Evolutionary conservation across 92 coral and sea anemone genomes (phyloP).

Genomic region (Zoanthus gigantus): DNA sequence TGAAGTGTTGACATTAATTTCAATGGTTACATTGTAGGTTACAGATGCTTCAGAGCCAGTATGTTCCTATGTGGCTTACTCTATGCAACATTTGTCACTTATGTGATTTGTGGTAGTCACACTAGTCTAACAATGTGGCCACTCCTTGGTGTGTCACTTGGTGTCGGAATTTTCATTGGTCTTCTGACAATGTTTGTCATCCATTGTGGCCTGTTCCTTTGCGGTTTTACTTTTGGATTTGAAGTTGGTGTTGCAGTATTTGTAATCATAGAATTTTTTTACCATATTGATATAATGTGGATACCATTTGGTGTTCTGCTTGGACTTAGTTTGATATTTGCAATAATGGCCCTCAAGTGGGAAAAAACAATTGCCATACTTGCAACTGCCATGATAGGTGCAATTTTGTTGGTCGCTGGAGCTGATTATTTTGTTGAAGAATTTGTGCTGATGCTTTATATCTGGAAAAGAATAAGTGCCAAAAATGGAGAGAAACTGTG

Average conservation of each 20-base stretch:
- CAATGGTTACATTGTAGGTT: slow-evolving; percentile 63
- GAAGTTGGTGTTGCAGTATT: slow-evolving; percentile 80
- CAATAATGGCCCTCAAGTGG: slow-evolving; percentile 78
- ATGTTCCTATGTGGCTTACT: slow-evolving; percentile 86
- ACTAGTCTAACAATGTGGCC: slow-evolving; percentile 84
- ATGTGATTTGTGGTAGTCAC: slow-evolving; percentile 78
- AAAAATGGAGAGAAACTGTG: slow-evolving; percentile 64
- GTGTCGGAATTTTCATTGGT: slow-evolving; percentile 92
- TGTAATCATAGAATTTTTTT: slow-evolving; percentile 71
- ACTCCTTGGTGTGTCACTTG: slow-evolving; percentile 84
- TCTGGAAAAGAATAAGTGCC: slow-evolving; percentile 89
- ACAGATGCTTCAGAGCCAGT: slow-evolving; percentile 87
- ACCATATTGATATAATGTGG: slow-evolving; percentile 78
- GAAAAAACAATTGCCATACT: slow-evolving; percentile 86
- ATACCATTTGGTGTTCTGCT: slow-evolving; percentile 93
- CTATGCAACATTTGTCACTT: slow-evolving; percentile 92
- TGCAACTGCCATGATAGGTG: slow-evolving; percentile 88
- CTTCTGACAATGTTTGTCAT: slow-evolving; percentile 87
- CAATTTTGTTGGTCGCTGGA: slow-evolving; percentile 75
- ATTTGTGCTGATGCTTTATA: slow-evolving; percentile 75
- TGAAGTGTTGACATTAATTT: neutral
- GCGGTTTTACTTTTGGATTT: slow-evolving; percentile 94
- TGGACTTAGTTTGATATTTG: slow-evolving; percentile 78
- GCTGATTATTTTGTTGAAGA: slow-evolving; percentile 89
- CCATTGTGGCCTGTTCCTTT: slow-evolving; percentile 91